These are phyloP conservation scores for Eulemur mongoz DNA, from an alignment of 2,797 vertebrate species.

Conservation along the genomic window DNA sequence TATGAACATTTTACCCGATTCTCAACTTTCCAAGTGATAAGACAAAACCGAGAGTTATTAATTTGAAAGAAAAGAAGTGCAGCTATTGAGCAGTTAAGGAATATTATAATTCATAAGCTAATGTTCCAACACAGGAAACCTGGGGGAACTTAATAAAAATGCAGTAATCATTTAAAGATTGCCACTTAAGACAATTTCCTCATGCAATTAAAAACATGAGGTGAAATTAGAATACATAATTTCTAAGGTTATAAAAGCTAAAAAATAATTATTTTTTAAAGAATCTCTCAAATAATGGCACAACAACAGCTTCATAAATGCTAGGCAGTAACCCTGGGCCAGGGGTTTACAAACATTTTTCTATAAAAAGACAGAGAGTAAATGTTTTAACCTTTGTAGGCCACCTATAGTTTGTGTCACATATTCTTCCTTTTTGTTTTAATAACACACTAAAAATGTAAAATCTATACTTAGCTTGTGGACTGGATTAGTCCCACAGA, in stretches of 20 bases:
- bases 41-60: neutral
- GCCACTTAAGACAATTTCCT: neutral
- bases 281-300: neutral
- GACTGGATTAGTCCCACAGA: neutral
- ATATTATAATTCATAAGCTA: neutral
- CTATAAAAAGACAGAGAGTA: neutral
- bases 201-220: neutral
- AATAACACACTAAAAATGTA: neutral
- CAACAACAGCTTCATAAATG: neutral
- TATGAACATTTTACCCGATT: neutral
- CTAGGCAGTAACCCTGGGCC: too few species aligned
- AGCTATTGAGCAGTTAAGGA: neutral
- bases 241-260: conserved; percentile 10
- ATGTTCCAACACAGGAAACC: neutral
- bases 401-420: neutral
- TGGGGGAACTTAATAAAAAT: neutral
- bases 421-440: neutral
- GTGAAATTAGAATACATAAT: neutral
- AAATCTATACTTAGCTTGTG: neutral
- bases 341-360: neutral
- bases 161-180: neutral
- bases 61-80: neutral
- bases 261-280: neutral
- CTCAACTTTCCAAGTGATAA: neutral
- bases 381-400: neutral